Evolutionary conservation across 2,113 vertebrate species (phyloP), one percentile per base, ranked within the genome.

Genomic region (Nannobrachium achirus): DNA sequence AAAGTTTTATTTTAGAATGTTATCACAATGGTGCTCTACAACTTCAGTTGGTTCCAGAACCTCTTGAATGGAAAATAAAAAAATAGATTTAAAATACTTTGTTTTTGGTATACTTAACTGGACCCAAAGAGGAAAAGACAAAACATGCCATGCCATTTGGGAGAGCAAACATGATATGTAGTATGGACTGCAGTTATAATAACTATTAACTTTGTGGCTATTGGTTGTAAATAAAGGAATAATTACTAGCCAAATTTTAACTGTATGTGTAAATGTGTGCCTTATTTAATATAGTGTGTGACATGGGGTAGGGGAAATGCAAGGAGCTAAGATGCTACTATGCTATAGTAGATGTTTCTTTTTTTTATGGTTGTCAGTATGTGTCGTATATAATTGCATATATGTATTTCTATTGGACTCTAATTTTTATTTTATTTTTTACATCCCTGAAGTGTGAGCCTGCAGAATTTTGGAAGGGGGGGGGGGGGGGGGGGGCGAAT

Each of bases 231-330:
- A 94, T 94, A 93, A 90, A 92, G 85, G 86, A 92, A 92, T 90
- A 92, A 92, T 88, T 90, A 94, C 91, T 92, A 93, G 91, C 92
- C 92, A 92, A 90, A 92, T 88, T 90, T 90, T 85, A 86, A 91
- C 89, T 92, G 91, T 94, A 91, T 93, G 93, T 94, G 93, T 94
- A 93, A 91, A 94, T 94, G 92, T 93, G 92, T 94, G 93, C 93
- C 93, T 93, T 94, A 94, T 94, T 94, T 94, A 92, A 94, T 90
- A 91, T 89, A 86, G 85, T 89, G 87, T 91, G 88, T 92, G 86
- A 88, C 86, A 71, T 77, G 69, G 88, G 78, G 68, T 69, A 57
- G 71, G 78, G 78, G 74, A 40, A 75, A 82, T 83, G 80, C 80
- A 86, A 81, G 70, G 82, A 82, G 73, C 64, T 73, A 64, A 56